These are phyloP conservation scores for Gymnocypris eckloni DNA, from an alignment of 2,797 vertebrate genomes.

Conservation along the genomic window DNA sequence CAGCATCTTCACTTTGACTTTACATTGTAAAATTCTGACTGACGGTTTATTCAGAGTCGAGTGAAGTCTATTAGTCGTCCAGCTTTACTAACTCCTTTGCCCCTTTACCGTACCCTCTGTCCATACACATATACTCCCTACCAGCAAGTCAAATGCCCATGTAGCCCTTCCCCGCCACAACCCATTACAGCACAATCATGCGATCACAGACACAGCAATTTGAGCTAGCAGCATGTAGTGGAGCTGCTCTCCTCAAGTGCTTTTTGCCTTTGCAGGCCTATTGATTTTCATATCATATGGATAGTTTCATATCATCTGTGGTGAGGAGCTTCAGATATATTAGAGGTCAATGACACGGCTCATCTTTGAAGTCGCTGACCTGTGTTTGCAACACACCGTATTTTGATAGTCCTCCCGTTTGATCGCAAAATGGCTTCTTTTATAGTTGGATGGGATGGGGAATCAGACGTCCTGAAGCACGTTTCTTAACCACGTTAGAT, in stretches of 20 bases:
- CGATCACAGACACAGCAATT: constrained; percentile 59
- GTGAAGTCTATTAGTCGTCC: constrained; percentile 44
- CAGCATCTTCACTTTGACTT: neutral
- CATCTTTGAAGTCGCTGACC: constrained; percentile 42
- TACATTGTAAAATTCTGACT: neutral
- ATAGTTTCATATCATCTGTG: constrained; percentile 57
- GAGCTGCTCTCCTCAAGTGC: constrained; percentile 55
- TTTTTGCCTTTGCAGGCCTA: constrained; percentile 53
- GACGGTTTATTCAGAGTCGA: constrained; percentile 10
- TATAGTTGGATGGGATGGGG: constrained; percentile 6
- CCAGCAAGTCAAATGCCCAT: constrained; percentile 48
- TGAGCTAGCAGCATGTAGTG: constrained; percentile 51
- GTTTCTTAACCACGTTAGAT: constrained; percentile 11
- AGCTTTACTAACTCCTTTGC: constrained; percentile 7
- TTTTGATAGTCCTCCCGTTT: constrained; percentile 28
- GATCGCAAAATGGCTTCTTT: constrained; percentile 38
- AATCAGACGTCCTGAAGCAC: neutral
- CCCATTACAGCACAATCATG: constrained; percentile 54
- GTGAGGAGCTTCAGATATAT: constrained; percentile 52
- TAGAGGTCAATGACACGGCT: constrained; percentile 55
- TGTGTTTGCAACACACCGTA: constrained; percentile 40
- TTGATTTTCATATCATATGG: constrained; percentile 65
- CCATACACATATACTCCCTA: constrained; percentile 46
- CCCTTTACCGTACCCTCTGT: neutral
- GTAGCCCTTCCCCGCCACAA: constrained; percentile 45